Base-by-base conservation (phyloP, 2,113 vertebrate species). In the Dermatemys mawii region DNA sequence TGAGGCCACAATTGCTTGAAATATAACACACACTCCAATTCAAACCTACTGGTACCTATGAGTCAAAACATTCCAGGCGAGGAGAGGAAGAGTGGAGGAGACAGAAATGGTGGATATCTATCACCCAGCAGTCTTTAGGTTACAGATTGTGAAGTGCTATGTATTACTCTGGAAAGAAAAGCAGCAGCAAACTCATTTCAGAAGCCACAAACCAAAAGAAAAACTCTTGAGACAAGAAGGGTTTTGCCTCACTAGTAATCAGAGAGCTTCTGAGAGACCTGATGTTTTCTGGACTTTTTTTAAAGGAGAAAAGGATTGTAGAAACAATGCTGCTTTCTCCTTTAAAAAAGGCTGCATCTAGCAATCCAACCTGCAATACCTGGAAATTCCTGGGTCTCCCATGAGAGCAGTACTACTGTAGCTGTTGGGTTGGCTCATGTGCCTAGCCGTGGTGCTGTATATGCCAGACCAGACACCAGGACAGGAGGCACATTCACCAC, bases 341-440 rank as follows among this genome's bases (percentile, higher is more conserved):
- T 75, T 81, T 95, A 57, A 35, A 93, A 51, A 76, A 93, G 87
- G 63, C 38, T 85, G 35, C 22, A 89, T 10, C n/a, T 63, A 29
- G 90, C 67, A 29, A 89, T 3, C 1, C 9, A 19, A 70, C 32
- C 14, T 79, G n/a, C 5, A 35, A 70, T 88, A 75, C 75, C n/a
- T 91, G 93, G 92, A 12, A 81, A 16, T 88, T 63, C 79, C 9
- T 4, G 81, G n/a, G 35, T 24, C 38, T 70, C 4, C 2, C 24
- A 70, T 81, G 22, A 73, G 1, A 14, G 81, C 11, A 50, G 83
- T 44, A 76, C 1, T 1, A 0, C 63, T 53, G 12, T 4, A 79
- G 24, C 38, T 67, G 86, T 51, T 38, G 35, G 27, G 27, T 19
- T n/a, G 10, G 32, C 85, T 2, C 2, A 44, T 70, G 46, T 50